Conservation (phyloP, 2,888 invertebrate species). For the Idaea aversata region DNA sequence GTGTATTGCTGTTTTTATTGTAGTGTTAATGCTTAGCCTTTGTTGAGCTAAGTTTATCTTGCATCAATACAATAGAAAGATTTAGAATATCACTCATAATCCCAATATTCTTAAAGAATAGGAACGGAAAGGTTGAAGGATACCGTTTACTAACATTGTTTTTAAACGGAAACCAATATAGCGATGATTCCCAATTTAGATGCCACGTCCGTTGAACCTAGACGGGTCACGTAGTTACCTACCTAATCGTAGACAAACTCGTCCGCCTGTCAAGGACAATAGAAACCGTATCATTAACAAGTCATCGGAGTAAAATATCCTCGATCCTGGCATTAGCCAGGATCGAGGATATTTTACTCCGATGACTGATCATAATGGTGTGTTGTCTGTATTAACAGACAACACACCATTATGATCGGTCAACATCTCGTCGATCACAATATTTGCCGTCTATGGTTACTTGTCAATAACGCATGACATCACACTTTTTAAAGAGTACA, state of each 20-base stretch:
- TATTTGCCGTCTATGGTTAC: too few relatives aligned
- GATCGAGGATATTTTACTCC: too few relatives aligned
- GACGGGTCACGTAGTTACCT: background rate
- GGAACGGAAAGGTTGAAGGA: background rate
- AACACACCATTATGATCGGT: too few relatives aligned
- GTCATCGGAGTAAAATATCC: background rate
- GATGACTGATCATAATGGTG: too few relatives aligned
- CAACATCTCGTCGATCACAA: too few relatives aligned
- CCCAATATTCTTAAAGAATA: background rate
- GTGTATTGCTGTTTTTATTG: background rate
- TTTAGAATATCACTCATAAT: background rate
- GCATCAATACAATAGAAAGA: background rate
- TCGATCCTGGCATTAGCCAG: background rate
- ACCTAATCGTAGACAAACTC: background rate
- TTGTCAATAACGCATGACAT: too few relatives aligned
- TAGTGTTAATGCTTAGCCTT: background rate
- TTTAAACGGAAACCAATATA: constrained; percentile 1
- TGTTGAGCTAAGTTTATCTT: background rate
- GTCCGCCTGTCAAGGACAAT: background rate
- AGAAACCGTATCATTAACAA: background rate
- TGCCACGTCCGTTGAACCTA: background rate
- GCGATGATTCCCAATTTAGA: constrained; percentile 1
- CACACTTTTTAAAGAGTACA: too few relatives aligned
- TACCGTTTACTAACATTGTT: background rate
- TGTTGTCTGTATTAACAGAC: too few relatives aligned